Evolutionary conservation across 2,888 invertebrate species (phyloP).

Genomic region (Scelioninae gen. 1): DNA sequence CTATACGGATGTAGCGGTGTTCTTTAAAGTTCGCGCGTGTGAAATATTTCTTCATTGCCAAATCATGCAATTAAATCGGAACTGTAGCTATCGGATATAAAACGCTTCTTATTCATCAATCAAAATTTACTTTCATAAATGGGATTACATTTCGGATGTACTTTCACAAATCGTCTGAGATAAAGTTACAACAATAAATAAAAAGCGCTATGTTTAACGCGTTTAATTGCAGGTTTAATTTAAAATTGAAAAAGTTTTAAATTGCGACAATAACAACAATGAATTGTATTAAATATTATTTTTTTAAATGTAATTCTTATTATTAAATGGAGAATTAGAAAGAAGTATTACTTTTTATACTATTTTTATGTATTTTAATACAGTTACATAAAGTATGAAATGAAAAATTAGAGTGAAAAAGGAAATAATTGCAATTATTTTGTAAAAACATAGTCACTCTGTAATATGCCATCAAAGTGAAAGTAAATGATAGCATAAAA

Average conservation of each 20-base stretch:
- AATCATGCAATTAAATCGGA: conserved; percentile 30
- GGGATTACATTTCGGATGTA: conserved; percentile 3
- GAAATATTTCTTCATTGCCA: conserved; percentile 25
- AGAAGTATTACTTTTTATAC: too few species aligned
- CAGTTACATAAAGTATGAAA: neutral
- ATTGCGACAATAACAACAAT: too few species aligned
- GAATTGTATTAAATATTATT: too few species aligned
- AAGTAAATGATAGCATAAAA: conserved; percentile 30
- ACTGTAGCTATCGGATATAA: conserved; percentile 33
- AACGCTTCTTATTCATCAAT: conserved; percentile 29
- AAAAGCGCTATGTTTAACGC: too few species aligned
- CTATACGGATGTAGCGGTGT: conserved; percentile 5
- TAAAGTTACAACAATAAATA: neutral
- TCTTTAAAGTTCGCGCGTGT: conserved; percentile 15
- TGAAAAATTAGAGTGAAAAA: conserved; percentile 6
- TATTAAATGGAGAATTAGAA: too few species aligned
- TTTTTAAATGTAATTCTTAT: too few species aligned
- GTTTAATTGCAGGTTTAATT: too few species aligned
- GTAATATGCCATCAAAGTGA: conserved; percentile 29
- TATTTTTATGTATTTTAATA: too few species aligned
- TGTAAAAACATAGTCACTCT: conserved; percentile 7
- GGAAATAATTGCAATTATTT: conserved; percentile 12
- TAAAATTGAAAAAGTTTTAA: too few species aligned
- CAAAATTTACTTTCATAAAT: conserved; percentile 24
- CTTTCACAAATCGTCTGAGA: conserved; percentile 39